Percentiles rank a stretch among this genome's conserved stretches.
Evolutionary conservation across 2,113 vertebrate species (phyloP).

Genomic region (Muscicapa adusta): DNA sequence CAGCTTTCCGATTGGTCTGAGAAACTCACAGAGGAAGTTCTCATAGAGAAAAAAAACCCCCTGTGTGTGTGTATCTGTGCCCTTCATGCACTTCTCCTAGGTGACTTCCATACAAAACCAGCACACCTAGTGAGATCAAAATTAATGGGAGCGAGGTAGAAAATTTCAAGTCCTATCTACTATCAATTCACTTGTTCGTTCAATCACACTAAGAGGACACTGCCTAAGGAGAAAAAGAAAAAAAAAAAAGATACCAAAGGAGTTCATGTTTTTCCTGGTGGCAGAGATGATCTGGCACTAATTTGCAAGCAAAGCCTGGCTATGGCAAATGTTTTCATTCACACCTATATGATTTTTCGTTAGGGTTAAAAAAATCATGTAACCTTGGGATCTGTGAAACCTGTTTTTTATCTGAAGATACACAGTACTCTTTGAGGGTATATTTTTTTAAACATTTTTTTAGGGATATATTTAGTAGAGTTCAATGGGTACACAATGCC

Average conservation of each 20-base stretch:
- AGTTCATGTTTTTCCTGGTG: background rate
- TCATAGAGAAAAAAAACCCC: too few relatives aligned
- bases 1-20: too few relatives aligned
- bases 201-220: background rate
- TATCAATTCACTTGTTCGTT: background rate
- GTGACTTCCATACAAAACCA: too few relatives aligned
- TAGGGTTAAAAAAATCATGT: background rate
- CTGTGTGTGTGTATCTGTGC: too few relatives aligned
- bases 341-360: background rate
- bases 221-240: background rate
- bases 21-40: too few relatives aligned
- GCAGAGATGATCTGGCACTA: background rate
- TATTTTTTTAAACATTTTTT: background rate
- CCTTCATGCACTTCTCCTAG: too few relatives aligned
- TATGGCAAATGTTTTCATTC: background rate
- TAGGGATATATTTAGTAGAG: background rate
- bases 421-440: background rate
- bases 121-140: background rate
- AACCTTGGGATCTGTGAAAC: background rate
- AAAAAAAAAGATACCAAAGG: background rate
- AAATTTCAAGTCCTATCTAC: background rate
- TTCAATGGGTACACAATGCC: background rate
- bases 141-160: background rate
- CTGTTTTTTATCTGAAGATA: background rate
- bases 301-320: background rate